A percentile compares a stretch with the other conserved stretches of the same genome.
Evolutionary conservation across 2,797 vertebrate species (phyloP).

Genomic region (Cheirogaleus major): DNA sequence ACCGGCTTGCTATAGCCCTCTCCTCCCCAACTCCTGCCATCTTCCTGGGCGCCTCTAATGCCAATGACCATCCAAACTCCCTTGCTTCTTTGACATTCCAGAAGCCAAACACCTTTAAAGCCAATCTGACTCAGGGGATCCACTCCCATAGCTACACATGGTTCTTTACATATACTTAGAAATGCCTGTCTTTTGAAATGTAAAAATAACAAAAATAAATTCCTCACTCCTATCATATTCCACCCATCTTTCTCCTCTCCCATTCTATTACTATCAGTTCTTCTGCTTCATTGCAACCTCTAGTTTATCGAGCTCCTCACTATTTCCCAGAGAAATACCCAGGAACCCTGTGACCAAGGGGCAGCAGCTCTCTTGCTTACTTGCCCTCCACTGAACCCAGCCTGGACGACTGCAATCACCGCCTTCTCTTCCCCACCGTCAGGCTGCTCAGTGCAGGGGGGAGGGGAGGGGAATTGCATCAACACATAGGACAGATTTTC

Average conservation of each 20-base stretch:
- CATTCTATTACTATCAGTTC: too few relatives aligned
- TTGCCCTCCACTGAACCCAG: background rate
- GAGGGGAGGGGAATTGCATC: background rate
- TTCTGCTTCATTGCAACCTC: background rate
- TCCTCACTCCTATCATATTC: background rate
- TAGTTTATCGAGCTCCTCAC: background rate
- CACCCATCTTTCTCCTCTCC: background rate
- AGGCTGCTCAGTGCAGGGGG: background rate
- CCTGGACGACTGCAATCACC: rapidly evolving
- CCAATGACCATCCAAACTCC: background rate
- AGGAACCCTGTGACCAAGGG: rapidly evolving
- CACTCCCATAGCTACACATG: rapidly evolving
- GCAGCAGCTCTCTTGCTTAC: rapidly evolving
- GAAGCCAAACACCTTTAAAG: background rate
- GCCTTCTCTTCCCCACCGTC: background rate
- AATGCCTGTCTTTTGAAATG: background rate
- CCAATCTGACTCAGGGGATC: too few relatives aligned
- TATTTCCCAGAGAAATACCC: background rate
- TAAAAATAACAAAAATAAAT: background rate
- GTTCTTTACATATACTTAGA: background rate
- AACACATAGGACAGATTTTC: rapidly evolving
- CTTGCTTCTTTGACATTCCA: background rate
- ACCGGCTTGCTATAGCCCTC: rapidly evolving
- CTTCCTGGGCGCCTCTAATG: background rate
- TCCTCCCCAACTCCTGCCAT: background rate